phyloP scores from a whole-genome alignment of 2,797 vertebrate species.

The Lemur catta region DNA sequence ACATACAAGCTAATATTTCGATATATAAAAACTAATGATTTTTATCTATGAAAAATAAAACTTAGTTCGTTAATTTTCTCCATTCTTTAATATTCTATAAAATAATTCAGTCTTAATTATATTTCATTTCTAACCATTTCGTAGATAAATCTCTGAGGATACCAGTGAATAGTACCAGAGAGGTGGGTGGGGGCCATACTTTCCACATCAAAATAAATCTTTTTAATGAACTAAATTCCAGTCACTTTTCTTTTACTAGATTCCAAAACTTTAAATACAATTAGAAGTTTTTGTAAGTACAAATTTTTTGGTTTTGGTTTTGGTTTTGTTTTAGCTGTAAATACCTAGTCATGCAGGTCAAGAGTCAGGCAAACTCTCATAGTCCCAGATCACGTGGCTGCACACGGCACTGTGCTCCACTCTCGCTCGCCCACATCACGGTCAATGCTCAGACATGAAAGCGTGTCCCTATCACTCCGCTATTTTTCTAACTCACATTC shows the following conservation, averaged over 20 bases:
- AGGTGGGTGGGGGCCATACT: neutral
- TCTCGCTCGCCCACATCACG: neutral
- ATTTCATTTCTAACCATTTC: neutral
- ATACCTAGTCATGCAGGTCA: neutral
- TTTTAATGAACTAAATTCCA: neutral
- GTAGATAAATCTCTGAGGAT: neutral
- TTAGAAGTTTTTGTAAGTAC: neutral
- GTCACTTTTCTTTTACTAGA: neutral
- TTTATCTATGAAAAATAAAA: constrained; percentile 1
- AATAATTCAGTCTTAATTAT: neutral
- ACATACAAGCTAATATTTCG: neutral
- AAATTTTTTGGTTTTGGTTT: neutral
- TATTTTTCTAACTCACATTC: constrained; percentile 43
- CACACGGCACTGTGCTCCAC: neutral
- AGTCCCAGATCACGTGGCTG: neutral
- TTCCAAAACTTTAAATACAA: neutral
- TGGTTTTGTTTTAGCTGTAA: neutral
- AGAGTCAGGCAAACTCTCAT: neutral
- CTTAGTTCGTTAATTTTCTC: neutral
- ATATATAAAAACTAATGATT: neutral
- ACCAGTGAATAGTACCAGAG: neutral
- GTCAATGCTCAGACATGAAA: neutral
- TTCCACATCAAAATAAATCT: neutral
- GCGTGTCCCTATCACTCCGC: neutral
- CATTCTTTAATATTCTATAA: neutral